Evolutionary conservation across 2,113 vertebrate species (phyloP).

Genomic region (Emydocephalus ijimae): DNA sequence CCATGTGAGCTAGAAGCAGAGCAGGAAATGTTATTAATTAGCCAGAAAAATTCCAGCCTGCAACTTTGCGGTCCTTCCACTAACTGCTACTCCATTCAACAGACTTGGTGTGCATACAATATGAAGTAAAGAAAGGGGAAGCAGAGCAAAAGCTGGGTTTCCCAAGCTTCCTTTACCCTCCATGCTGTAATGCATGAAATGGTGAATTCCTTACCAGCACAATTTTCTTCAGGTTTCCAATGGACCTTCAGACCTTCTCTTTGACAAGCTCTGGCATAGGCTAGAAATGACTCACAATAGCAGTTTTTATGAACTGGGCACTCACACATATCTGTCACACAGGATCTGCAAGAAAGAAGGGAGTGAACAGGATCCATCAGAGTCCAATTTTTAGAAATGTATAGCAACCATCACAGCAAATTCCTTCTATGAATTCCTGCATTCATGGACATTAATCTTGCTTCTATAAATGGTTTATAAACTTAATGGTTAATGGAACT

Average conservation of each 20-base stretch:
- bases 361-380: background rate
- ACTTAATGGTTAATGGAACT: background rate
- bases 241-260: slow-evolving; percentile 82
- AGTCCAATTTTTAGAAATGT: background rate
- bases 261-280: slow-evolving; percentile 90
- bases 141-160: background rate
- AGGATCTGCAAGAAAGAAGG: slow-evolving; percentile 78
- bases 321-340: slow-evolving; percentile 98
- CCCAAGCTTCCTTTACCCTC: background rate
- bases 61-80: background rate
- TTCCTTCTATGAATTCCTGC: background rate
- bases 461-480: background rate
- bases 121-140: background rate
- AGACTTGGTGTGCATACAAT: background rate
- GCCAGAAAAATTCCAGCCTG: slow-evolving; percentile 1
- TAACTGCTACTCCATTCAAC: background rate
- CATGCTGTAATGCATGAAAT: background rate
- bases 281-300: slow-evolving; percentile 95
- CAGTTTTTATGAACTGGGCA: slow-evolving; percentile 96
- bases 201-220: slow-evolving; percentile 79
- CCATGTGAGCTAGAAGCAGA: slow-evolving; percentile 12
- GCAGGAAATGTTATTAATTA: slow-evolving; percentile 19
- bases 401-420: background rate
- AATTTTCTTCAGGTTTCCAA: slow-evolving; percentile 85
- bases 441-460: background rate